Evolutionary conservation across 2,113 vertebrate species (phyloP).

Genomic region (Hylia prasina): DNA sequence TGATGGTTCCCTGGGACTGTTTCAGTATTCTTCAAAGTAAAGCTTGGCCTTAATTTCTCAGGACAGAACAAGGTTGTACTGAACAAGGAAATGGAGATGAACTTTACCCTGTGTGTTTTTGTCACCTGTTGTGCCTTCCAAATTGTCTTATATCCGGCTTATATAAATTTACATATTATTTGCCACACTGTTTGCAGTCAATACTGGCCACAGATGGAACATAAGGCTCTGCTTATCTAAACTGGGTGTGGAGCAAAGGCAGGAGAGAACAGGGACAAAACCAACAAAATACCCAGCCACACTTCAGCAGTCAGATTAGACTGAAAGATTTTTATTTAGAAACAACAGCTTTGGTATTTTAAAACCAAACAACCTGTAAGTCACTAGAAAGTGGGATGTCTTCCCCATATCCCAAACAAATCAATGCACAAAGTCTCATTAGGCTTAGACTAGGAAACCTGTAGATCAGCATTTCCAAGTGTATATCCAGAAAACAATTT

Average conservation of each 20-base stretch:
- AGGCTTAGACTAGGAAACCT: conserved; percentile 7
- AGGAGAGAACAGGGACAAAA: neutral
- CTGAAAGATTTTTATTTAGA: conserved; percentile 77
- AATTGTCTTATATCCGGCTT: neutral
- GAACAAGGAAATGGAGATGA: neutral
- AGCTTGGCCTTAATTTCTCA: neutral
- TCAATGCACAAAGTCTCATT: conserved; percentile 24
- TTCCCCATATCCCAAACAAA: conserved; percentile 22
- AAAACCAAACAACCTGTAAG: conserved; percentile 68
- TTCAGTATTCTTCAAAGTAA: neutral
- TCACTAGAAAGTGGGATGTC: conserved; percentile 59
- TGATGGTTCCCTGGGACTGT: accelerated
- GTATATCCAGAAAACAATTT: neutral
- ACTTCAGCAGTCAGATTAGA: neutral
- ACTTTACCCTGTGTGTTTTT: neutral
- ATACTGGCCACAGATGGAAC: neutral
- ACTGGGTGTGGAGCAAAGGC: neutral
- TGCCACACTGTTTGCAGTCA: neutral
- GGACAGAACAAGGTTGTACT: neutral
- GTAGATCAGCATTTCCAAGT: neutral
- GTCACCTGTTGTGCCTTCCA: neutral
- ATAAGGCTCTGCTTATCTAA: neutral
- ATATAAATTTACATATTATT: neutral
- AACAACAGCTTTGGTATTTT: conserved; percentile 79
- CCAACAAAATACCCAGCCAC: neutral